Base-by-base conservation (phyloP, 2,888 invertebrate genomes). In the Carcina quercana region DNA sequence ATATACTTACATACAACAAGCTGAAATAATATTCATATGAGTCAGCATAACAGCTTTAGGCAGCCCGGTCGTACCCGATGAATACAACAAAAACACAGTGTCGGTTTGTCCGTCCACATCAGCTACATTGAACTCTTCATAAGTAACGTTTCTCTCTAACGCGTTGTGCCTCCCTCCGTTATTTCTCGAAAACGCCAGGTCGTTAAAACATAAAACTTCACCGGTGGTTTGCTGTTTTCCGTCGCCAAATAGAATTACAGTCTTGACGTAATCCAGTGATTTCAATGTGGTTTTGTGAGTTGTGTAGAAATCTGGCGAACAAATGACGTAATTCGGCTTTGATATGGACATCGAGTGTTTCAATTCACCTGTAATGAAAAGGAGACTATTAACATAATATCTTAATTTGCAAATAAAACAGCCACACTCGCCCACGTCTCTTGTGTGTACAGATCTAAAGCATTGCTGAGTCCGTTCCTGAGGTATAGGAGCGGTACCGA, bases 31-130 rank as follows among this genome's bases (percentile, higher is more conserved):
- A 43, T 72, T 78, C 0, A 60, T 32, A 43, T 80, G 79, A 0
- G 76, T 64, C 12, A 66, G 15, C 63, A 73, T 62, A 0, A 79
- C 80, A 2, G 78, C 80, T 42, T 80, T 80, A 0, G 78, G 70
- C 28, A 79, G 5, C 0, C 80, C 79, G 0, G 79, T 79, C 0
- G 80, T 80, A 0, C 80, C 80, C 2, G 79, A 80, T 0, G 80
- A 80, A 35, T 76, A 79, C 14, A 78, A 25, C 10, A 80, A 55
- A 6, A 72, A 50, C 5, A 60, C 20, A 0, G 61, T 49, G 14
- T 79, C 79, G 0, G 30, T 45, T 19, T 66, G 61, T 1, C 72
- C 72, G 2, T 50, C 26, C 0, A 73, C 68, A 5, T 69, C 68
- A 0, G 51, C 61, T 0, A 55, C 42, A 2, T 40, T 20, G 20